A percentile compares a stretch with the other conserved stretches of the same genome.
These are phyloP conservation scores for Cyclophora albipunctata DNA, from an alignment of 2,888 invertebrate species.

Conservation along the genomic window DNA sequence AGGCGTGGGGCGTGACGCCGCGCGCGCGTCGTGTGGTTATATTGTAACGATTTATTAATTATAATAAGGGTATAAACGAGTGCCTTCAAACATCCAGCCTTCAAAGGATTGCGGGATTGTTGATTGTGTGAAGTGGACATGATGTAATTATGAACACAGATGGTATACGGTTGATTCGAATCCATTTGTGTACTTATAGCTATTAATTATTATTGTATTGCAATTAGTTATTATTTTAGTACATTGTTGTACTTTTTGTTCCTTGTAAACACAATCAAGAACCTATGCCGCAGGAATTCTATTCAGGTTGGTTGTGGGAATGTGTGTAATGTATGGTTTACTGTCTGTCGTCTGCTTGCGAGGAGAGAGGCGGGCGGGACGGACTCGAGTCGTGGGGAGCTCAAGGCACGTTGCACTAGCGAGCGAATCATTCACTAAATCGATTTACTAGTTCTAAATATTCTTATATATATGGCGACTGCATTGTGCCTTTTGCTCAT, in stretches of 20 bases:
- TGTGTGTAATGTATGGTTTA: slow-evolving; percentile 31
- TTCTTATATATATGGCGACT: slow-evolving; percentile 51
- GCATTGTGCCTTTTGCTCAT: slow-evolving; percentile 71
- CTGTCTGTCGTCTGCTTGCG: slow-evolving; percentile 31
- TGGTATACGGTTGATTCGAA: slow-evolving; percentile 28
- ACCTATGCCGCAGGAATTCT: slow-evolving; percentile 28
- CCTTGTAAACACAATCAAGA: slow-evolving; percentile 31
- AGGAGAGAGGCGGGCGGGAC: slow-evolving; percentile 10
- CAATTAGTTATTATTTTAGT: neutral
- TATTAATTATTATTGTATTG: slow-evolving; percentile 1
- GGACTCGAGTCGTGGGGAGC: slow-evolving; percentile 31
- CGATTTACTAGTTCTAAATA: slow-evolving; percentile 42
- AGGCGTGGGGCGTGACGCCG: slow-evolving; percentile 7
- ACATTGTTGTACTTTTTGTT: slow-evolving; percentile 16
- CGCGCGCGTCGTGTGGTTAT: slow-evolving; percentile 23
- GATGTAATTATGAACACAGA: slow-evolving; percentile 35
- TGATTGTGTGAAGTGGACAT: slow-evolving; percentile 53
- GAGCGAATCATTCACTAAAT: slow-evolving; percentile 32
- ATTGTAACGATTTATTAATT: slow-evolving; percentile 46
- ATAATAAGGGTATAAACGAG: slow-evolving; percentile 66
- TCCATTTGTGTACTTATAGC: slow-evolving; percentile 15
- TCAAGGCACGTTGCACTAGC: slow-evolving; percentile 62
- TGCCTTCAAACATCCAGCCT: slow-evolving; percentile 73
- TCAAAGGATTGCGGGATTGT: slow-evolving; percentile 62
- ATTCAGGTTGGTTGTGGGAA: slow-evolving; percentile 32